Percentiles rank a stretch among this genome's conserved stretches.
These are phyloP conservation scores for Pampus argenteus DNA, from an alignment of 2,797 vertebrate genomes.

Conservation along the genomic window DNA sequence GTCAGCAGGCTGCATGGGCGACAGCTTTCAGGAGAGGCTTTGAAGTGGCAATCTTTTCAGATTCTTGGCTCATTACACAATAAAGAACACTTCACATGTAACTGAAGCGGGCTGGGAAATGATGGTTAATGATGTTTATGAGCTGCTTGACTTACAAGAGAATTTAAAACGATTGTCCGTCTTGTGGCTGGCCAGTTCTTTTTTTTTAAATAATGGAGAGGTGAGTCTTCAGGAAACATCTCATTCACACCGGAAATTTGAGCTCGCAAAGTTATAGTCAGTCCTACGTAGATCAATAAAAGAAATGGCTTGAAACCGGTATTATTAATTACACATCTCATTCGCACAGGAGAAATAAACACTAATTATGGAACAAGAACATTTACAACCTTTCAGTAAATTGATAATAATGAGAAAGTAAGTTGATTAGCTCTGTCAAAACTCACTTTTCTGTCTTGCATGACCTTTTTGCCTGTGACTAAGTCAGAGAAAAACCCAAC, in stretches of 20 bases:
- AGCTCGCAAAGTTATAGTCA: slow-evolving; percentile 8
- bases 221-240: slow-evolving; percentile 42
- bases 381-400: neutral
- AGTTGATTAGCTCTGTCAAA: neutral
- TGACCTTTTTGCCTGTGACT: slow-evolving; percentile 18
- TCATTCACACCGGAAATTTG: slow-evolving; percentile 19
- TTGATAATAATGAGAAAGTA: neutral
- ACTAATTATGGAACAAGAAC: neutral
- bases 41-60: slow-evolving; percentile 86
- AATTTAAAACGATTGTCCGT: slow-evolving; percentile 73
- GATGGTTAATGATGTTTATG: slow-evolving; percentile 83
- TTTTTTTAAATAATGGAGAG: slow-evolving; percentile 60
- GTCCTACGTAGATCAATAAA: neutral
- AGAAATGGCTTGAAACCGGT: neutral
- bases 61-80: slow-evolving; percentile 85
- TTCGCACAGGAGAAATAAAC: neutral
- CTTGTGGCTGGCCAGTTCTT: slow-evolving; percentile 67
- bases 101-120: slow-evolving; percentile 80
- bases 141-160: slow-evolving; percentile 68
- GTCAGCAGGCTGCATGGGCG: slow-evolving; percentile 78
- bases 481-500: slow-evolving; percentile 15
- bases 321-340: neutral
- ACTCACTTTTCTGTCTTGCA: neutral
- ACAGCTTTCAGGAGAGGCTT: slow-evolving; percentile 80
- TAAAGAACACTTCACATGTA: slow-evolving; percentile 82